Conservation (phyloP, 92 coral and sea anemone genomes). For the Micromussa lordhowensis region DNA sequence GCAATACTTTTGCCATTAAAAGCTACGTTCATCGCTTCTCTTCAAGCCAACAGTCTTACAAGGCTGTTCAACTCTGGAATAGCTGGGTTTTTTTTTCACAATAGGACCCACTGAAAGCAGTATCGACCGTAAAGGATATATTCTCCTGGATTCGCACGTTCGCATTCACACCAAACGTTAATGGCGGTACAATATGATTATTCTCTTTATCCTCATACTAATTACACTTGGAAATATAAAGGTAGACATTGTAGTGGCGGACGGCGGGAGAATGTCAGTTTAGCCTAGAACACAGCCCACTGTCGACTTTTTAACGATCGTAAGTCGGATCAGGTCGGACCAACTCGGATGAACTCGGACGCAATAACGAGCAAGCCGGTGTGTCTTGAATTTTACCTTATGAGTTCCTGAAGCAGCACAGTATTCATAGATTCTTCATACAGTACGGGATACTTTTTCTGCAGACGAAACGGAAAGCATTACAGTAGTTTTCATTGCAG, state of each 20-base stretch:
- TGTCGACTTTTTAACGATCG: neutral
- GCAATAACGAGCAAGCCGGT: neutral
- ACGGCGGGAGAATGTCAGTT: neutral
- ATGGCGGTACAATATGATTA: too few species aligned
- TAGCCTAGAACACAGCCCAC: neutral
- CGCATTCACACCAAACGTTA: too few species aligned
- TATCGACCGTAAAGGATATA: too few species aligned
- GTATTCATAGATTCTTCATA: conserved; percentile 99
- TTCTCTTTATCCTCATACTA: neutral
- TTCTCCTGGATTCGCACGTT: too few species aligned
- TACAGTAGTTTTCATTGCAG: too few species aligned
- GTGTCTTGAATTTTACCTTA: conserved; percentile 66
- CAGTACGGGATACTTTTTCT: conserved; percentile 95
- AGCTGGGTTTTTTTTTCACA: too few species aligned
- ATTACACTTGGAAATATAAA: neutral
- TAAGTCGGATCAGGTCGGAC: neutral
- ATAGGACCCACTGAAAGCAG: too few species aligned
- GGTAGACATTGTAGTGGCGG: neutral
- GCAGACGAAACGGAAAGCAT: neutral
- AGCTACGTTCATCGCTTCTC: neutral
- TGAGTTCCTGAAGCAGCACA: conserved; percentile 89
- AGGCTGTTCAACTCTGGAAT: neutral
- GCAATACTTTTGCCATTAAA: too few species aligned
- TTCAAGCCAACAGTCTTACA: neutral
- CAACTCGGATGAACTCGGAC: neutral